phyloP scores from a whole-genome alignment of 2,797 vertebrate genomes.

The Chelon auratus region DNA sequence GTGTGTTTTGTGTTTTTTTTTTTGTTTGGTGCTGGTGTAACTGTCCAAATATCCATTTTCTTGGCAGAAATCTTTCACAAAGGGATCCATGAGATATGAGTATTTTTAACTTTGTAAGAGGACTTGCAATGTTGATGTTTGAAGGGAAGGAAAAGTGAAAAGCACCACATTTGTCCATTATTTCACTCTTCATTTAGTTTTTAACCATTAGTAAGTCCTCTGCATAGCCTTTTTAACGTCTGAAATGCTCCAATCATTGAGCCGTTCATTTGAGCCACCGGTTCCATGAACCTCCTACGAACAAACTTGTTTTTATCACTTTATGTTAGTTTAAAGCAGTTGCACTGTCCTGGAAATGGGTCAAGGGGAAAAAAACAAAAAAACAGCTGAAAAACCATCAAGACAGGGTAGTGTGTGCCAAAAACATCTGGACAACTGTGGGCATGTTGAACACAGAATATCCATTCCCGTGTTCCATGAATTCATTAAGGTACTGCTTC shows the following conservation, averaged over 20 bases:
- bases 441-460: constrained; percentile 76
- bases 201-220: not conserved
- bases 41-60: constrained; percentile 44
- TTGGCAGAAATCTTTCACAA: constrained; percentile 52
- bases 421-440: constrained; percentile 69
- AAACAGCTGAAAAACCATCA: constrained; percentile 51
- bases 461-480: constrained; percentile 66
- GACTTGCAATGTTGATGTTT: constrained; percentile 44
- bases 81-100: constrained; percentile 46
- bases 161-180: constrained; percentile 54
- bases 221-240: constrained; percentile 37
- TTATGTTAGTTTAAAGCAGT: constrained; percentile 61
- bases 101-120: constrained; percentile 44
- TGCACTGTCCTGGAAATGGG: constrained; percentile 58
- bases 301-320: constrained; percentile 59
- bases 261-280: constrained; percentile 51
- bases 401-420: constrained; percentile 63
- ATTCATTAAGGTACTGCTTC: constrained; percentile 69
- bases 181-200: constrained; percentile 5
- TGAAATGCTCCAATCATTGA: constrained; percentile 40
- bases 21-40: constrained; percentile 57
- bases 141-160: constrained; percentile 62
- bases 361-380: constrained; percentile 16
- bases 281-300: constrained; percentile 69
- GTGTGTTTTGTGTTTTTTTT: constrained; percentile 21